Conservation (phyloP, 2,888 invertebrate genomes). For the Amorpha juglandis region DNA sequence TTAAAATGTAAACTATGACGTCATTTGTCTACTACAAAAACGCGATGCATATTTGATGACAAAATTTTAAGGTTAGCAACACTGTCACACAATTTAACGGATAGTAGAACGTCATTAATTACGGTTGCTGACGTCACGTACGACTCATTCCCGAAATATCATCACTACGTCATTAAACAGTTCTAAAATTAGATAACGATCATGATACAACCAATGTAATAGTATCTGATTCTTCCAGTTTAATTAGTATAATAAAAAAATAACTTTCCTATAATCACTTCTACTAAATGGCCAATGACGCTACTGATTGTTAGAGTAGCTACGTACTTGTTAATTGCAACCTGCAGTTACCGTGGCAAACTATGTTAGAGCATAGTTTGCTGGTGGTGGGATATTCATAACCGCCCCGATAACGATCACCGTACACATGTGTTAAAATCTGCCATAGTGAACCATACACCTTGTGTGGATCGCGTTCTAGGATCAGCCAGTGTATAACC, state of each 20-base stretch:
- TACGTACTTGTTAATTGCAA: background rate
- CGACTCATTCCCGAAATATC: constrained; percentile 14
- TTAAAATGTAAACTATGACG: too few species aligned
- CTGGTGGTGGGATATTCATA: too few species aligned
- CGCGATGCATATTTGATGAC: background rate
- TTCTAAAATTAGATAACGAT: constrained; percentile 5
- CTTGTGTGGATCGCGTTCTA: too few species aligned
- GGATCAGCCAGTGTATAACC: too few species aligned
- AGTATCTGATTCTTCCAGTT: background rate
- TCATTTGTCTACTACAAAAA: too few species aligned
- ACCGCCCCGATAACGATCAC: too few species aligned
- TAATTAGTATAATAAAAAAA: background rate
- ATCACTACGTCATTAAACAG: background rate
- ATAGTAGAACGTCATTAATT: constrained; percentile 25
- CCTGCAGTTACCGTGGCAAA: background rate
- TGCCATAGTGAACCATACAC: too few species aligned
- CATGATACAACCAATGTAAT: constrained; percentile 2
- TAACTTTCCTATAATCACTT: background rate
- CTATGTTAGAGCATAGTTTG: too few species aligned
- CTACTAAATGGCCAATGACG: background rate
- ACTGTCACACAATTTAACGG: constrained; percentile 11
- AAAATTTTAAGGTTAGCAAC: background rate
- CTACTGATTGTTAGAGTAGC: background rate
- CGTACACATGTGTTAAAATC: too few species aligned
- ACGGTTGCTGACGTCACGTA: constrained; percentile 24